A percentile compares a stretch with the other conserved stretches of the same genome.
phyloP scores from a whole-genome alignment of 2,113 vertebrate genomes.

The Microtus ochrogaster region DNA sequence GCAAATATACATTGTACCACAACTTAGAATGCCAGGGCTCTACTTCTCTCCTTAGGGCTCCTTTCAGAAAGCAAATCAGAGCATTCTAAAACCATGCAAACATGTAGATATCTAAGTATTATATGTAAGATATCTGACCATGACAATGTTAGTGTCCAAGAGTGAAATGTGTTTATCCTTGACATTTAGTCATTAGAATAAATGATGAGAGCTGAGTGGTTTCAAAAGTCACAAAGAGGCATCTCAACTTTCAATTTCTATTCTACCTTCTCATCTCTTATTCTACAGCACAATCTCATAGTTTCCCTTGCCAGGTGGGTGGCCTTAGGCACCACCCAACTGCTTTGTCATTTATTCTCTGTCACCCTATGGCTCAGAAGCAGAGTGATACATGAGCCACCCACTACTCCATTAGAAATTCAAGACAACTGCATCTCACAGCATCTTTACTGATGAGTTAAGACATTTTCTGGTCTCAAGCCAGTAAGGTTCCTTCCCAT shows the following conservation, averaged over 20 bases:
- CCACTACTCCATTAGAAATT: constrained; percentile 67
- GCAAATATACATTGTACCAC: constrained; percentile 14
- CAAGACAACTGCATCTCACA: constrained; percentile 57
- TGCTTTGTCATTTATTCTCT: constrained; percentile 62
- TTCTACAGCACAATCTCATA: constrained; percentile 3
- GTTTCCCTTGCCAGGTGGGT: constrained; percentile 37
- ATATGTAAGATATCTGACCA: background rate
- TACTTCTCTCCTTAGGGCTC: background rate
- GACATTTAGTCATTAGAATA: background rate
- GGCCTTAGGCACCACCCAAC: constrained; percentile 25
- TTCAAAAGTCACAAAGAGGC: constrained; percentile 9
- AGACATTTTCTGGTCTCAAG: constrained; percentile 37
- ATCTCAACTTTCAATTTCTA: background rate
- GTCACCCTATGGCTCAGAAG: constrained; percentile 59
- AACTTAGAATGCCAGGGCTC: background rate
- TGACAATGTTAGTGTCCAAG: background rate
- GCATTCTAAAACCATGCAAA: constrained; percentile 4
- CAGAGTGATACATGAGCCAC: constrained; percentile 65
- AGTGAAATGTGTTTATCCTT: background rate
- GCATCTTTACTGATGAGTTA: constrained; percentile 4
- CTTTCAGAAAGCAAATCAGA: background rate
- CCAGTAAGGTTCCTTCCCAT: background rate
- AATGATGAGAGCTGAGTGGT: background rate
- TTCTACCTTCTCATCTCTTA: constrained; percentile 21
- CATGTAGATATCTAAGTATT: background rate